A percentile compares a stretch with the other conserved stretches of the same genome.
Conservation (phyloP, 2,113 vertebrate species). For the Ptilorrhoa leucosticta region DNA sequence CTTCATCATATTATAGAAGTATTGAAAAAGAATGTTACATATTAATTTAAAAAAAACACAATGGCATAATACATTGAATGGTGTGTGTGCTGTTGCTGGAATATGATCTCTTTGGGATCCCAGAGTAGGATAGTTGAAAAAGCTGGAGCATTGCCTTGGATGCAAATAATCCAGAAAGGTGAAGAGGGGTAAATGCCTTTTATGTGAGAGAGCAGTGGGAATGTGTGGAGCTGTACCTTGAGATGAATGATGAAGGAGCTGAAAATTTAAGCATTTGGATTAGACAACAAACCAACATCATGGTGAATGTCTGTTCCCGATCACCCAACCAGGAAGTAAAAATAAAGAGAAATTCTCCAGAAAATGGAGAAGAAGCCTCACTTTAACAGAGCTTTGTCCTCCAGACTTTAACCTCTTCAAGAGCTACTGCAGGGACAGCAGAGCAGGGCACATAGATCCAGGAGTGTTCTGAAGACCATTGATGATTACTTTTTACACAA, state of each 20-base stretch:
- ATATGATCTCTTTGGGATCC: background rate
- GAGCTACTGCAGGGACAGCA: background rate
- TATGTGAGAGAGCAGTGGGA: background rate
- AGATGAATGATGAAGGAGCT: background rate
- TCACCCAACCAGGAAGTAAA: background rate
- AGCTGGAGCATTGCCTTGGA: background rate
- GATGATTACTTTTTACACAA: background rate
- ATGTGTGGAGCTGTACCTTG: background rate
- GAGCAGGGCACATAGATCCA: background rate
- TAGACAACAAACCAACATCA: background rate
- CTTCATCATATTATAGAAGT: background rate
- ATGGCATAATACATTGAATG: background rate
- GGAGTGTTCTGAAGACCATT: background rate
- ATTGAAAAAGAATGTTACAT: background rate
- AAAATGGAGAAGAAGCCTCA: background rate
- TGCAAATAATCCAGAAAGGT: background rate
- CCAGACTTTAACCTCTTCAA: background rate
- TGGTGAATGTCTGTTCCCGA: background rate
- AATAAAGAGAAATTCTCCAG: background rate
- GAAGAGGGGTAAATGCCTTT: background rate
- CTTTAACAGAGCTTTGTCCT: background rate
- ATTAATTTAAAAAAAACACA: rapidly evolving
- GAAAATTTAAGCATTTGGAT: background rate
- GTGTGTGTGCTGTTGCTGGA: background rate
- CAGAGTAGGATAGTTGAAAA: background rate